Base-by-base conservation (phyloP, 2,113 vertebrate genomes). In the Eurypyga helias region DNA sequence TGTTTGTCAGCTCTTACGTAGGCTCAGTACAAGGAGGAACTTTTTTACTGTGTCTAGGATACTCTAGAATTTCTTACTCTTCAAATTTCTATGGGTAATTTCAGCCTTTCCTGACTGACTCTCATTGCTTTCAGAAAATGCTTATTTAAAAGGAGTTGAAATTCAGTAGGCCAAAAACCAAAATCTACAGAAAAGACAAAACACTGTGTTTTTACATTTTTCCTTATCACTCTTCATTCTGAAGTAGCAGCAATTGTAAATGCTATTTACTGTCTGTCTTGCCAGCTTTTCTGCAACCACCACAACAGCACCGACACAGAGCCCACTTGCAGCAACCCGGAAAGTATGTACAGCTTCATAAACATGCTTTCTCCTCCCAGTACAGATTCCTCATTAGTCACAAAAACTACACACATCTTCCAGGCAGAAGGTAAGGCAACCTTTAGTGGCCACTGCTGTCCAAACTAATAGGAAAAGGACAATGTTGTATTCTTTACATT, bases 401-500 rank as follows among this genome's bases (percentile, higher is more conserved):
- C 43, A 36, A 29, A 48, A 89, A 48, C 3, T 3, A 67, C 11
- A 17, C 20, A 17, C 9, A 45, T 70, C 43, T 87, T 79, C 25
- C 43, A 94, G 43, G 36, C 78, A 92, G 83, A 91, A 95, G 25
- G 41, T 72, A 93, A 58, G 43, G 18, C 45, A 61, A 61, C 6
- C 7, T 51, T 16, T 29, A 90, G 55, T 66, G 33, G 67, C 33
- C 72, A 51, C 67, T 71, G 38, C 79, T 86, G 57, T 33, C 33
- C 46, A 76, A 60, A 81, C 36, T 17, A 78, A 72, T 33, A 76
- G 54, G 94, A 93, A 87, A 71, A 83, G 34, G 49, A 92, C 62
- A 90, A 46, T n/a, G 57, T 62, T 76, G 57, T 88, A 95, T 93
- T 95, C 93, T 91, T 95, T 96, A 84, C 78, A 77, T 96, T 93